Base-by-base conservation (phyloP, 2,113 vertebrate genomes). In the Phaethon lepturus region DNA sequence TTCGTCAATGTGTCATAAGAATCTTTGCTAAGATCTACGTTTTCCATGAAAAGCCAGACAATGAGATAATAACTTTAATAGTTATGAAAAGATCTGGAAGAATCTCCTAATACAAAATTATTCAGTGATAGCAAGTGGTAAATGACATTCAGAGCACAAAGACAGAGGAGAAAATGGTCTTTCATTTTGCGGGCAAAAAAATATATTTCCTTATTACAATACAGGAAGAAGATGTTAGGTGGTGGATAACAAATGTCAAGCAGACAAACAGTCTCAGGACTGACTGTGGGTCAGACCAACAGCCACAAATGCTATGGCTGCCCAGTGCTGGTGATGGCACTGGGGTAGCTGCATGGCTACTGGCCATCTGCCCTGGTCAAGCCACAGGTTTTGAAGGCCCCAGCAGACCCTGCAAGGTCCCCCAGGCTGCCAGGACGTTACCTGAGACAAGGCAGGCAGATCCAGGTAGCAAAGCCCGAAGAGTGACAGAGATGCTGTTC, bases 271-370 rank as follows among this genome's bases (percentile, higher is more conserved):
- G 23, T 68, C 75, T 86, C 24, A 38, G 59, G 72, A 60, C 24
- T 72, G 72, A 59, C 16, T 79, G 23, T 42, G 47, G 42, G 19
- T 45, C 52, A 62, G 64, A 50, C 24, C 28, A n/a, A 58, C n/a
- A 52, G 35, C 22, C 35, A 31, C 59, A 73, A 22, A 26, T 9
- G 16, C 28, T 44, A 1, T 10, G 12, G 4, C 40, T 88, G 63
- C 22, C 44, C 49, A 60, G 0, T 0, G 1, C 42, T 13, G 0
- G 0, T 45, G 55, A 42, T 53, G 55, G 58, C 55, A 14, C 9
- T 38, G 23, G 26, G 8, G 45, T 6, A 31, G 29, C 31, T 63
- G 38, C 60, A 47, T 0, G 26, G 25, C 4, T 85, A 25, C 58
- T 60, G 82, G 17, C 49, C 45, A 53, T 9, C 29, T 69, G 29